Evolutionary conservation across 2,113 vertebrate species (phyloP), one percentile per base, ranked within the genome.

Genomic region (Zosterops hypoxanthus): DNA sequence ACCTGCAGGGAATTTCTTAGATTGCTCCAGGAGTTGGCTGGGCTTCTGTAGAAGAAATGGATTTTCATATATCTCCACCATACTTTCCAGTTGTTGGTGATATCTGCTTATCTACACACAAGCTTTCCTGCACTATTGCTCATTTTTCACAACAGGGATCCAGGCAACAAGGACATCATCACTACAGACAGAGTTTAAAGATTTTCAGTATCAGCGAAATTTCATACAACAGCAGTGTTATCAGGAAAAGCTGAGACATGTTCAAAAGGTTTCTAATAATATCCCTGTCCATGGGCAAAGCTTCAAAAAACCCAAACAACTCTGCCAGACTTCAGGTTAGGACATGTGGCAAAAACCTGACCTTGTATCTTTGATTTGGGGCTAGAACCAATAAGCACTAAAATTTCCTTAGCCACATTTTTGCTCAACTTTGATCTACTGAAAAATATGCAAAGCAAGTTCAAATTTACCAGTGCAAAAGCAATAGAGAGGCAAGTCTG

Each of bases 381-480:
- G 12, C 47, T 86, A 81, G n/a, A 93, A 83, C 4, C 12, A 79
- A 50, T 70, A 93, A 42, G 28, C 21, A 53, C 18, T 82, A 72
- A 69, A 63, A 22, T 8, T 53, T 77, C 44, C 66, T 73, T 64
- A 78, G 36, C 6, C 19, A 26, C 18, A 49, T 52, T 90, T 83
- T 59, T 86, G 26, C 12, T 75, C 49, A 68, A 5, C 41, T 90
- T 96, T 83, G 72, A 90, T 86, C 92, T 82, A 36, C 39, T 69
- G 50, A 84, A 93, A 76, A 52, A 83, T 50, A 92, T 46, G 60
- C 80, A 93, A 90, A 93, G 47, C 47, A 66, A 90, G n/a, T 81
- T 90, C 56, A 93, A 90, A 93, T 68, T 50, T 78, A 93, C 24
- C 49, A 86, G 2, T 31, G 41, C 31, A 90, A 68, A 83, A 94